A percentile compares a stretch with the other conserved stretches of the same genome.
Evolutionary conservation across 2,797 vertebrate genomes (phyloP).

Genomic region (Tapirus indicus): DNA sequence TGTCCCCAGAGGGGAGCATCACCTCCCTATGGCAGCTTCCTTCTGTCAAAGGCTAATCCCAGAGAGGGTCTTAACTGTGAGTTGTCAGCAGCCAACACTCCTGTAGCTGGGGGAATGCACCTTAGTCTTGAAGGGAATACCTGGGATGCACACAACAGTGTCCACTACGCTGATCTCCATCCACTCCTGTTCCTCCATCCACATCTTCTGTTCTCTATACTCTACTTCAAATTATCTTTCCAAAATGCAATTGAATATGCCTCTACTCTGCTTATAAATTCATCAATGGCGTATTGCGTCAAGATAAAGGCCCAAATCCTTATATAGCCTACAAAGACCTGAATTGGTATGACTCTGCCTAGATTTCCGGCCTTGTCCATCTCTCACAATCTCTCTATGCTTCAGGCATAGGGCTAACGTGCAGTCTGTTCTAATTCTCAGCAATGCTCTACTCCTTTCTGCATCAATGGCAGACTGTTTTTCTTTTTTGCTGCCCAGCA

Average conservation of each 20-base stretch:
- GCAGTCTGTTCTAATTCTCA: neutral
- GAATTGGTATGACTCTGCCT: neutral
- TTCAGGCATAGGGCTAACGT: too few species aligned
- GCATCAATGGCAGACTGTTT: neutral
- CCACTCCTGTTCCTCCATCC: neutral
- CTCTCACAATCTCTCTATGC: neutral
- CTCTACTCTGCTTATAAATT: neutral
- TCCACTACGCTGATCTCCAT: neutral
- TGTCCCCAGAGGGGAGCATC: neutral
- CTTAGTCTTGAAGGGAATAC: neutral
- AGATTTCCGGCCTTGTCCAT: neutral
- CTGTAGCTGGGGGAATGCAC: neutral
- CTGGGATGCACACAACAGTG: neutral
- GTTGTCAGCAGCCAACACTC: neutral
- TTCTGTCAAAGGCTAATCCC: neutral
- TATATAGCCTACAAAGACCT: neutral
- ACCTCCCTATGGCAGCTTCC: neutral
- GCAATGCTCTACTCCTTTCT: neutral
- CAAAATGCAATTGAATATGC: neutral
- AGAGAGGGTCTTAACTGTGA: neutral
- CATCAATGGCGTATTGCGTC: neutral
- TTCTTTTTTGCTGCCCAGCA: neutral
- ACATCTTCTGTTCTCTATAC: neutral
- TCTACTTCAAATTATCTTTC: neutral
- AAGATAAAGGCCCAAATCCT: neutral